These are phyloP conservation scores for Arion vulgaris DNA, from an alignment of 1,140 invertebrate species.

Conservation along the genomic window DNA sequence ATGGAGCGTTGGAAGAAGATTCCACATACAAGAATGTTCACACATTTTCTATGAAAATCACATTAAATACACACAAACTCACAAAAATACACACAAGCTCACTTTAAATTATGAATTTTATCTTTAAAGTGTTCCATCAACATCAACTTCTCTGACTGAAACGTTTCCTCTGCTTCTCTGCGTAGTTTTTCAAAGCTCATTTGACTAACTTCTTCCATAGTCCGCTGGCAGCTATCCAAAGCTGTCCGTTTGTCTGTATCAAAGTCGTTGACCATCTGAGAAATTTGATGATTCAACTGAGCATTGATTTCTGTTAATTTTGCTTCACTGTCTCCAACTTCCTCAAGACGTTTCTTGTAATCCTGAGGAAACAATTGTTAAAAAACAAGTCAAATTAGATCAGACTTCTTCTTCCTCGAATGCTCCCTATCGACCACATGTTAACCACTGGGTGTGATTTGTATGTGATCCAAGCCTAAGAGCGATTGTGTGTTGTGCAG, in stretches of 20 bases:
- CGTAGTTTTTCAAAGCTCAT: constrained; percentile 10
- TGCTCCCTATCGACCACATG: no score
- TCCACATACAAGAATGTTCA: no score
- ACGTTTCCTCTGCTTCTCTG: background rate
- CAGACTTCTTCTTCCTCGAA: no score
- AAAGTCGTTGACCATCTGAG: constrained; percentile 64
- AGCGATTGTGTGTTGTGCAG: no score
- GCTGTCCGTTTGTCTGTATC: constrained; percentile 63
- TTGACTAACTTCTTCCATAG: constrained; percentile 14
- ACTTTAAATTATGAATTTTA: background rate
- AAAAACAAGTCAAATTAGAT: no score
- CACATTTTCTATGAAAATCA: no score
- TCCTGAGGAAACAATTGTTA: constrained; percentile 47
- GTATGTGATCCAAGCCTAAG: no score
- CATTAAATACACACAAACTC: background rate
- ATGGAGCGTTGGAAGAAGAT: no score
- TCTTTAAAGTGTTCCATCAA: background rate
- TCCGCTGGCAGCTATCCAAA: constrained; percentile 56
- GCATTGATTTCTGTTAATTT: constrained; percentile 62
- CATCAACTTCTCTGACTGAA: background rate
- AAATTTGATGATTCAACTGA: constrained; percentile 63
- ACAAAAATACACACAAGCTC: background rate
- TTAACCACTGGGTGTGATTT: no score
- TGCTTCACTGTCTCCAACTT: constrained; percentile 62
- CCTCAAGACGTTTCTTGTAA: constrained; percentile 59